Base-by-base conservation (phyloP, 2,797 vertebrate genomes). In the Rhinichthys osculus region DNA sequence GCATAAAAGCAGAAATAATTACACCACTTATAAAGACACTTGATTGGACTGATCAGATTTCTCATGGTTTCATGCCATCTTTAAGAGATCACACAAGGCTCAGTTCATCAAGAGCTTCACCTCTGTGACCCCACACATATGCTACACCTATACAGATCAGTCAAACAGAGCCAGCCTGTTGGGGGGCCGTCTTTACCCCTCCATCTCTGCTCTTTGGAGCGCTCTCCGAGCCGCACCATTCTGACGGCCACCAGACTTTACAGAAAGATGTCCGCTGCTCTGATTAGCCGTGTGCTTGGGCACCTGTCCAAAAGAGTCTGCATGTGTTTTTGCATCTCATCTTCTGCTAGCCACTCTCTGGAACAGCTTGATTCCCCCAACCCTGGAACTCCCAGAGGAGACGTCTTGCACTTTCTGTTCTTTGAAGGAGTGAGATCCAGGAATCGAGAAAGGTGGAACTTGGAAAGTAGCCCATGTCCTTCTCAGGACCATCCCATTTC, bases 231-330 rank as follows among this genome's bases (percentile, higher is more conserved):
- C 54, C 10, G 76, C 88, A 87, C 71, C 69, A 88, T 90, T 90
- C 90, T 84, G 72, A 89, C 5, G 83, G 84, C 27, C 76, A 86
- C 85, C 90, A 27, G 81, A 87, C 89, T 88, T 91, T 89, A 76
- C 82, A 88, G 86, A 52, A 81, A 86, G 87, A 87, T 57, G 90
- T 90, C 90, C 87, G 88, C 87, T 70, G 57, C 88, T 89, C 35
- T 82, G 88, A 91, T 83, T 35, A 89, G 90, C 91, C 85, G 87
- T 84, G 83, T 89, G 83, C 70, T 83, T 44, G 87, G 91, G 92
- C 92, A 89, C 83, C 40, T 83, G 87, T 91, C 91, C 91, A 93
- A 90, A 57, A 87, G 85, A 89, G 85, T 19, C 79, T 77, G 85
- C 73, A 88, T 89, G 91, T 85, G 90, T 89, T 87, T 91, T 8